Conservation (phyloP, 1,140 invertebrate species). For the Lepidurus arcticus region DNA sequence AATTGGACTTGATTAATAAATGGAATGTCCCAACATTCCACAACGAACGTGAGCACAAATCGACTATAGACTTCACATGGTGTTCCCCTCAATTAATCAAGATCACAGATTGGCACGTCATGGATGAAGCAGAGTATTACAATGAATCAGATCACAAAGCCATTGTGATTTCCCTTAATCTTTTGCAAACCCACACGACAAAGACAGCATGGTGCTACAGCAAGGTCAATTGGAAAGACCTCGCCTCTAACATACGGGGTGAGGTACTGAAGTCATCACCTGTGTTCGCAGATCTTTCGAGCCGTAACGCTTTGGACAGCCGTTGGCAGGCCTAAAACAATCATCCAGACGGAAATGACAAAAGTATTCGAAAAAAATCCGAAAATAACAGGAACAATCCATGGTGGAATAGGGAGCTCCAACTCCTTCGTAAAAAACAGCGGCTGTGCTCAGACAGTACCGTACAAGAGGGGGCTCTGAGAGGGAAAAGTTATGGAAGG, state of each 20-base stretch:
- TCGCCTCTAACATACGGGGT: neutral
- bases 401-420: neutral
- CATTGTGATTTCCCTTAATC: neutral
- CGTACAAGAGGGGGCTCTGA: neutral
- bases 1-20: too few species aligned
- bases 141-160: slow-evolving; percentile 23
- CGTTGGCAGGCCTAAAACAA: neutral
- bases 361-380: neutral
- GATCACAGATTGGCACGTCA: neutral
- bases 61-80: slow-evolving; percentile 22
- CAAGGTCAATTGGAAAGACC: neutral
- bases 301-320: neutral
- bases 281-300: neutral
- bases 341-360: neutral
- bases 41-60: slow-evolving; percentile 24
- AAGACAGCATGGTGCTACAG: neutral
- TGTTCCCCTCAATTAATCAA: neutral
- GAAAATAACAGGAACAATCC: neutral
- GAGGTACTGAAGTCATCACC: neutral
- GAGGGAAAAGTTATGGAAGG: slow-evolving; percentile 23
- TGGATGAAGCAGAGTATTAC: slow-evolving; percentile 6
- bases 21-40: too few species aligned
- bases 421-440: neutral
- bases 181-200: neutral
- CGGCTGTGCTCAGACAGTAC: neutral